These are phyloP conservation scores for Hermodice carunculata DNA, from an alignment of 2,888 invertebrate species.

Conservation along the genomic window DNA sequence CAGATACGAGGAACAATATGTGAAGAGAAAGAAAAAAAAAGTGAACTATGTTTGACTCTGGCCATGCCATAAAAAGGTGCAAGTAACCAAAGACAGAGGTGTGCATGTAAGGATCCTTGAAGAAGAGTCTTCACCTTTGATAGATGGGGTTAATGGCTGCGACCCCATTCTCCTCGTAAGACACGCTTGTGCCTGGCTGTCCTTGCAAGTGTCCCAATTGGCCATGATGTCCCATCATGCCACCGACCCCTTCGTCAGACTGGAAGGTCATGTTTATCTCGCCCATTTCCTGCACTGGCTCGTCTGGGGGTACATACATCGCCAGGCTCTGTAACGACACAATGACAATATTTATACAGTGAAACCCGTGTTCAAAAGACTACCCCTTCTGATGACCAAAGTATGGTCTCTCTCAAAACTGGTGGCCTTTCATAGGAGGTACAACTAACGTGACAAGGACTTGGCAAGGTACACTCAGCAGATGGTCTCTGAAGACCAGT, in stretches of 20 bases:
- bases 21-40: too few species aligned
- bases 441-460: too few species aligned
- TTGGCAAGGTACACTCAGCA: too few species aligned
- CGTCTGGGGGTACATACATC: slow-evolving; percentile 67
- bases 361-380: too few species aligned
- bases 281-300: slow-evolving; percentile 57
- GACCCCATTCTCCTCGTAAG: neutral
- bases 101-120: too few species aligned
- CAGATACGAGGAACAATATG: too few species aligned
- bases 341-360: too few species aligned
- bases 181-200: neutral
- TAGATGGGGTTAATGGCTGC: slow-evolving; percentile 41
- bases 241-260: slow-evolving; percentile 7
- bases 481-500: too few species aligned
- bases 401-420: too few species aligned
- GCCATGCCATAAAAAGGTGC: neutral
- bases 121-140: slow-evolving; percentile 39
- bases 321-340: slow-evolving; percentile 63
- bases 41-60: neutral
- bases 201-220: neutral
- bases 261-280: slow-evolving; percentile 60
- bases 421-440: too few species aligned
- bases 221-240: neutral
- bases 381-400: too few species aligned
- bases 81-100: neutral